phyloP scores from a whole-genome alignment of 2,888 invertebrate species.

The Eristalis arbustorum region DNA sequence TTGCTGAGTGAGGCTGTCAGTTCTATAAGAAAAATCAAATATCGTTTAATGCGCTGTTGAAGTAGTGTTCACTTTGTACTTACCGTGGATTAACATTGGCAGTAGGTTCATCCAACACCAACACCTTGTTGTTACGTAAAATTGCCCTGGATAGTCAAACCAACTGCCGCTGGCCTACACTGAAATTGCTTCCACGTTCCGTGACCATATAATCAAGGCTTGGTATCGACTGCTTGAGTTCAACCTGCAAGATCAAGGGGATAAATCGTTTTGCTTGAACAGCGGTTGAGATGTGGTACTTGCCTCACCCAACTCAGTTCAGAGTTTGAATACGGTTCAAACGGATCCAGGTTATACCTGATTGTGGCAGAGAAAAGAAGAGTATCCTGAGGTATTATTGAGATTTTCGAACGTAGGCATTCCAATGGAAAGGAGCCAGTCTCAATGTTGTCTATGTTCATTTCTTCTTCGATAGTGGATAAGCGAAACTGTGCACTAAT shows the following conservation, averaged over 20 bases:
- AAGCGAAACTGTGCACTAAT: too few relatives aligned
- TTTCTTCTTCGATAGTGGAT: too few relatives aligned
- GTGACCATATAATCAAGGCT: slow-evolving; percentile 82
- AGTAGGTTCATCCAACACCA: slow-evolving; percentile 87
- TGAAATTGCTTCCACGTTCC: slow-evolving; percentile 83
- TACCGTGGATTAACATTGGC: slow-evolving; percentile 86
- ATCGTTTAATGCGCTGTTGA: slow-evolving; percentile 68
- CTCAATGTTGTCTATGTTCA: too few relatives aligned
- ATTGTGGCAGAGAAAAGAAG: slow-evolving; percentile 83
- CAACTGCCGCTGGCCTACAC: slow-evolving; percentile 86
- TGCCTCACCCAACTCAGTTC: slow-evolving; percentile 78
- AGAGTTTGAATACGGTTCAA: slow-evolving; percentile 77
- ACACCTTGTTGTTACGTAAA: slow-evolving; percentile 83
- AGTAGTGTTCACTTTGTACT: slow-evolving; percentile 56
- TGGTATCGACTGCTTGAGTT: slow-evolving; percentile 81
- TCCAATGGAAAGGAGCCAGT: too few relatives aligned
- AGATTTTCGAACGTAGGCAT: slow-evolving; percentile 82
- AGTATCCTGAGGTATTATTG: slow-evolving; percentile 83
- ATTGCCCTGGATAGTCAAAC: slow-evolving; percentile 86
- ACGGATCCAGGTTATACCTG: slow-evolving; percentile 85
- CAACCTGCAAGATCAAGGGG: slow-evolving; percentile 79
- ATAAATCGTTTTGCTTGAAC: not conserved
- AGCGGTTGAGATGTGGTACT: not conserved
- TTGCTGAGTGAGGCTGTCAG: slow-evolving; percentile 91
- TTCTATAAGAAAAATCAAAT: slow-evolving; percentile 82